phyloP scores from a whole-genome alignment of 30 jellyfish, hydroid and myxozoan species.

The Sanderia malayensis region DNA sequence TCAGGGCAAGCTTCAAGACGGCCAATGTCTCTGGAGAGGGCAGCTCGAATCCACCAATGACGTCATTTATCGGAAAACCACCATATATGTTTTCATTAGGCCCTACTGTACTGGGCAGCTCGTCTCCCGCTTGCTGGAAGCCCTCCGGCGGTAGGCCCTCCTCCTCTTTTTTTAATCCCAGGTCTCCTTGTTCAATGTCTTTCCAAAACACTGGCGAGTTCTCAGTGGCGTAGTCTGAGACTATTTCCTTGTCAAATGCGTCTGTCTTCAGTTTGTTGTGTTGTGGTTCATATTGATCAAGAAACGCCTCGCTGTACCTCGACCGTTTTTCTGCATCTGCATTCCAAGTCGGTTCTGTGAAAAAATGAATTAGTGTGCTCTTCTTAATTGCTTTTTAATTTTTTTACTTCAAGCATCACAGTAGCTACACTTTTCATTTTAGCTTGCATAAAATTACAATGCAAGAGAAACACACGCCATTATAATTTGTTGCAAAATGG shows the following conservation, averaged over 20 bases:
- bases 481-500: no score
- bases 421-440: no score
- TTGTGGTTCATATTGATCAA: neutral
- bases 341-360: no score
- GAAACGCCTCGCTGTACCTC: slow-evolving; percentile 15
- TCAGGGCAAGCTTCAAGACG: slow-evolving; percentile 62
- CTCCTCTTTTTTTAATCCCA: slow-evolving; percentile 20
- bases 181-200: neutral
- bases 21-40: slow-evolving; percentile 85
- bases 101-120: slow-evolving; percentile 83
- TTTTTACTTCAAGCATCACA: no score
- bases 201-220: slow-evolving; percentile 52
- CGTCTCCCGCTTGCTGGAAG: slow-evolving; percentile 47
- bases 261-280: slow-evolving; percentile 18
- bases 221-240: slow-evolving; percentile 40
- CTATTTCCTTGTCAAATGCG: slow-evolving; percentile 4
- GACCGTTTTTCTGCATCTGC: slow-evolving; percentile 49
- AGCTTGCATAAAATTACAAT: no score
- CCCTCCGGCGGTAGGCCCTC: slow-evolving; percentile 36
- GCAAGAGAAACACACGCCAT: no score
- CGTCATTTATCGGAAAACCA: slow-evolving; percentile 93
- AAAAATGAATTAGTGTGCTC: no score
- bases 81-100: slow-evolving; percentile 90
- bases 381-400: no score
- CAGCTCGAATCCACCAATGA: slow-evolving; percentile 87